These are phyloP conservation scores for Elephas maximus DNA, from an alignment of 2,113 vertebrate genomes.

Conservation along the genomic window DNA sequence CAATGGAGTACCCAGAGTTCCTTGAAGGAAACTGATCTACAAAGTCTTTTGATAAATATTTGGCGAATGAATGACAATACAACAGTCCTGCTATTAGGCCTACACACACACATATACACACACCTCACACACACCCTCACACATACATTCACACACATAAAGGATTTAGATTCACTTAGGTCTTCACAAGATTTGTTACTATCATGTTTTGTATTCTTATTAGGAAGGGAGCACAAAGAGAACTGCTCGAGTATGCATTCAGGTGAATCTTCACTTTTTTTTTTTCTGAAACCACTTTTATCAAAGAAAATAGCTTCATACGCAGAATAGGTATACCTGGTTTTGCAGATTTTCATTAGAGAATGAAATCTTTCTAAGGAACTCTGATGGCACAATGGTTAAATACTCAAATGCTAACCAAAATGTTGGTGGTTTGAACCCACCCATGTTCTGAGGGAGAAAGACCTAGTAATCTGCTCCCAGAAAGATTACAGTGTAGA, in stretches of 20 bases:
- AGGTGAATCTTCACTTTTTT: neutral
- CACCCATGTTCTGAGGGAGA: too few relatives aligned
- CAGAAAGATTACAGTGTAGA: too few relatives aligned
- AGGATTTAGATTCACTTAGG: constrained; percentile 3
- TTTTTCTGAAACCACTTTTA: neutral
- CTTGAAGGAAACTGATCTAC: neutral
- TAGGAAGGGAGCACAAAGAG: neutral
- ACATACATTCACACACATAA: neutral
- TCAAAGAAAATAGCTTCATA: neutral
- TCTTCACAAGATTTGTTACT: neutral
- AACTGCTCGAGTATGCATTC: neutral
- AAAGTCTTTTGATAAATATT: neutral
- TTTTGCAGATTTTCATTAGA: constrained; percentile 11
- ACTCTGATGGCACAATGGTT: too few relatives aligned
- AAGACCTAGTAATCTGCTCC: too few relatives aligned
- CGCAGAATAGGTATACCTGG: neutral
- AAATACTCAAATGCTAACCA: too few relatives aligned
- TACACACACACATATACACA: neutral
- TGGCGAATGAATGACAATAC: neutral
- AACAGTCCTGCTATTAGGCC: neutral
- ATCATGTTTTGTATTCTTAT: neutral
- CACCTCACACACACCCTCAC: neutral
- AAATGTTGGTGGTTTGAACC: too few relatives aligned
- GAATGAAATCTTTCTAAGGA: neutral
- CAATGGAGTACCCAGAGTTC: neutral